A percentile compares a stretch with the other conserved stretches of the same genome.
Conservation (phyloP, 2,888 invertebrate species). For the Cerastis rubricosa region DNA sequence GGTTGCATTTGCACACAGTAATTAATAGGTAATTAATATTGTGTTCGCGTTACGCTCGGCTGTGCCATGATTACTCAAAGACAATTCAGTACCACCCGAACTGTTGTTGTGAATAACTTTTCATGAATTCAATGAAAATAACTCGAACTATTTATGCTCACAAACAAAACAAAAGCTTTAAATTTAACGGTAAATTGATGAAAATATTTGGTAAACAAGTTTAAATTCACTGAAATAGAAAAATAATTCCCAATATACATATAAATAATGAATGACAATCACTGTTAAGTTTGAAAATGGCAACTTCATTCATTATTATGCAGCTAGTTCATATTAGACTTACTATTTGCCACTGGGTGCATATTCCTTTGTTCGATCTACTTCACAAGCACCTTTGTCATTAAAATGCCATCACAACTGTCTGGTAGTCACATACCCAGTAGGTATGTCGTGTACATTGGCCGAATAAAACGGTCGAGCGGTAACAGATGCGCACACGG, state of each 20-base stretch:
- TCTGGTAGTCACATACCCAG: neutral
- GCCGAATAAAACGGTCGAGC: conserved; percentile 43
- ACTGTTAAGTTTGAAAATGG: neutral
- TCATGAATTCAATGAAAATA: conserved; percentile 41
- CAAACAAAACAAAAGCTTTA: conserved; percentile 22
- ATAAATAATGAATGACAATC: neutral
- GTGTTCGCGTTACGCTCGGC: conserved; percentile 39
- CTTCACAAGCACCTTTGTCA: conserved; percentile 1
- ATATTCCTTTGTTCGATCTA: conserved; percentile 14
- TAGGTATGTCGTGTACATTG: conserved; percentile 16
- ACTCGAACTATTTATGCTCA: conserved; percentile 24
- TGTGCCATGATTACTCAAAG: conserved; percentile 55
- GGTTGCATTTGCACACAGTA: conserved; percentile 53
- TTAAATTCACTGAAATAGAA: neutral
- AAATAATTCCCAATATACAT: no score
- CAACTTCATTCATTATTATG: neutral
- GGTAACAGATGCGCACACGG: conserved; percentile 54
- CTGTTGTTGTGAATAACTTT: conserved; percentile 38
- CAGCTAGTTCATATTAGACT: neutral
- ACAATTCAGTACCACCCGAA: conserved; percentile 35
- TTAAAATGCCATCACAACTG: conserved; percentile 14
- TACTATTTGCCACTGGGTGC: neutral
- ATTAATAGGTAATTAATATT: conserved; percentile 62
- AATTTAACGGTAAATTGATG: neutral
- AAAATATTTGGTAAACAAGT: neutral